phyloP scores from a whole-genome alignment of 2,888 invertebrate species.

The Eubasilissa splendida region DNA sequence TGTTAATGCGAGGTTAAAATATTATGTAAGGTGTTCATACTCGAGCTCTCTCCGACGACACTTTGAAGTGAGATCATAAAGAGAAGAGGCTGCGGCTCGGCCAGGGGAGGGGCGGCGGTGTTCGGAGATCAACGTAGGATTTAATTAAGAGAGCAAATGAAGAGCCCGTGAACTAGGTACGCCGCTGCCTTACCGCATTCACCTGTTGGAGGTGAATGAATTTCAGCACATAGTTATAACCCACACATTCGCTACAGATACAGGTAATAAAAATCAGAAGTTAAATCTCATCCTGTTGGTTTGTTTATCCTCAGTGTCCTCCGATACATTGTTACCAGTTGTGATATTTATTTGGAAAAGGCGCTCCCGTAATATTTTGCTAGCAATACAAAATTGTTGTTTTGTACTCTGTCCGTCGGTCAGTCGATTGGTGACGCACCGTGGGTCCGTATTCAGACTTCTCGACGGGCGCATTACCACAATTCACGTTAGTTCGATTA shows the following conservation, averaged over 20 bases:
- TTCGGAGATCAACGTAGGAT: slow-evolving; percentile 51
- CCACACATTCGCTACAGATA: not conserved
- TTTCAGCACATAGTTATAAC: not conserved
- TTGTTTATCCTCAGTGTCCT: no score
- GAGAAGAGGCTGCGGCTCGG: slow-evolving; percentile 36
- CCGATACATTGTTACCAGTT: no score
- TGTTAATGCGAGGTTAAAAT: slow-evolving; percentile 58
- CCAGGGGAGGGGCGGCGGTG: slow-evolving; percentile 34
- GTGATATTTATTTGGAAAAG: no score
- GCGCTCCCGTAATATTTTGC: no score
- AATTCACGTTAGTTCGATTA: no score
- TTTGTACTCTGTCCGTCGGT: no score
- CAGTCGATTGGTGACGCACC: no score
- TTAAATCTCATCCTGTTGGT: no score
- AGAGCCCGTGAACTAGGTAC: slow-evolving; percentile 41
- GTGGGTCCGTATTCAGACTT: no score
- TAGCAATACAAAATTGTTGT: no score
- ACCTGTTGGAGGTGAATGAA: slow-evolving; percentile 51
- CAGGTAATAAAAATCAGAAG: no score
- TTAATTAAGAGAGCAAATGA: slow-evolving; percentile 56
- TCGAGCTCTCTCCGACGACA: slow-evolving; percentile 46
- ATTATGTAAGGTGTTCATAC: slow-evolving; percentile 57
- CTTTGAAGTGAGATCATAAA: slow-evolving; percentile 53
- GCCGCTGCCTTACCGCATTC: slow-evolving; percentile 28
- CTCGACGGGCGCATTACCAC: no score